phyloP scores from a whole-genome alignment of 2,888 invertebrate genomes.

The Thysanoteuthis rhombus region DNA sequence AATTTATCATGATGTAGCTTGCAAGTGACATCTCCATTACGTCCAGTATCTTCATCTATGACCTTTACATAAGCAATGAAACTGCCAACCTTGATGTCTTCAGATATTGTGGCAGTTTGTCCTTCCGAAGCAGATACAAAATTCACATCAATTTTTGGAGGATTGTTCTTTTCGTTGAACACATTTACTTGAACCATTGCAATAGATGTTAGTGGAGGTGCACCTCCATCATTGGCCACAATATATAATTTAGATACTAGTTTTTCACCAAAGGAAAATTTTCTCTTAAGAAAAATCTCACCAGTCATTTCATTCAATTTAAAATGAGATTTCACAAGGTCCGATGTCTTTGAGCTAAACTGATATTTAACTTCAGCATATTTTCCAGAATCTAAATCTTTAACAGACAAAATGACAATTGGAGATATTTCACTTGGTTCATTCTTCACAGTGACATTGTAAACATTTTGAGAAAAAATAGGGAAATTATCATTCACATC shows the following conservation, averaged over 20 bases:
- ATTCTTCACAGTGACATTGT: neutral
- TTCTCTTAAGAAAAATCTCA: neutral
- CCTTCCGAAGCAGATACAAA: slow-evolving; percentile 12
- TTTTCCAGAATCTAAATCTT: neutral
- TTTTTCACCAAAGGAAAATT: neutral
- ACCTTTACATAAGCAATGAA: neutral
- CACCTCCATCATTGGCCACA: neutral
- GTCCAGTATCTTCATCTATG: neutral
- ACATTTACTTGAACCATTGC: neutral
- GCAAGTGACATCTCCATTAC: neutral
- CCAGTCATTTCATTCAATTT: neutral
- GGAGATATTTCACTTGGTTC: neutral
- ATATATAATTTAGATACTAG: neutral
- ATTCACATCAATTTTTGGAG: neutral
- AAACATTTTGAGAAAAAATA: neutral
- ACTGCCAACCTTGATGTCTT: neutral
- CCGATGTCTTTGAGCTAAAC: neutral
- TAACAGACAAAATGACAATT: neutral
- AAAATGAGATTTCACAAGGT: neutral
- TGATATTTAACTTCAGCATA: neutral
- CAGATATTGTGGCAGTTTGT: neutral
- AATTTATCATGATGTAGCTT: neutral
- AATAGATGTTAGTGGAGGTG: neutral
- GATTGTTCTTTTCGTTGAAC: neutral
- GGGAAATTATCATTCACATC: neutral